phyloP scores from a whole-genome alignment of 2,797 vertebrate species.

The Artibeus lituratus region DNA sequence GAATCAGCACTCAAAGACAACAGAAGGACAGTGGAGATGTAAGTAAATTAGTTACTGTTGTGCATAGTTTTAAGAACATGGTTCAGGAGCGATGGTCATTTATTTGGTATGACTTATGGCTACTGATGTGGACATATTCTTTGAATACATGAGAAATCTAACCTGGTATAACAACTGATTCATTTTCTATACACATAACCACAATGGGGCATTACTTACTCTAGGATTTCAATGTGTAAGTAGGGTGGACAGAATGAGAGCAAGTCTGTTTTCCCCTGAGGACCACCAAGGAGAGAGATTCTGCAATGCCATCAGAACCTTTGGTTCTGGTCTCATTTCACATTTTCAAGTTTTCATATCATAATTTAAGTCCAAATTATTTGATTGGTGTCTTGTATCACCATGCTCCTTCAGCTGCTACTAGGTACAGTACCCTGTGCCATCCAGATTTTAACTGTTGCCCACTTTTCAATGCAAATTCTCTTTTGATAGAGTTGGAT shows the following conservation, averaged over 20 bases:
- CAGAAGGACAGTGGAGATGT: neutral
- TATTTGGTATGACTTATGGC: slow-evolving; percentile 46
- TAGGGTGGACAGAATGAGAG: neutral
- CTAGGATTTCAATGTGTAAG: neutral
- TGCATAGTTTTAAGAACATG: neutral
- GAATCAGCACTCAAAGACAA: neutral
- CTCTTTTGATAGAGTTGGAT: neutral
- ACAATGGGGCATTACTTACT: neutral
- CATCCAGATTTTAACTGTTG: neutral
- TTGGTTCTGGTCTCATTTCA: neutral
- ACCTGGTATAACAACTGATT: neutral
- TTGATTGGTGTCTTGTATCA: neutral
- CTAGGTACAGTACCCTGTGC: neutral
- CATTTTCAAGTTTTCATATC: neutral
- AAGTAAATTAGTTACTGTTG: slow-evolving; percentile 21
- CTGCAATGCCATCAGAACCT: too few species aligned
- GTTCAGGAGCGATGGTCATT: neutral
- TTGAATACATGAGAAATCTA: neutral
- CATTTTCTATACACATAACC: neutral
- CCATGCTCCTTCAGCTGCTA: neutral
- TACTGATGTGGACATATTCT: neutral
- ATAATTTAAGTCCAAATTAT: neutral
- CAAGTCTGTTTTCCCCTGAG: neutral
- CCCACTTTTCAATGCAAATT: neutral
- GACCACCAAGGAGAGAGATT: neutral